These are phyloP conservation scores for Acleris emargana DNA, from an alignment of 2,888 invertebrate genomes.

Conservation along the genomic window DNA sequence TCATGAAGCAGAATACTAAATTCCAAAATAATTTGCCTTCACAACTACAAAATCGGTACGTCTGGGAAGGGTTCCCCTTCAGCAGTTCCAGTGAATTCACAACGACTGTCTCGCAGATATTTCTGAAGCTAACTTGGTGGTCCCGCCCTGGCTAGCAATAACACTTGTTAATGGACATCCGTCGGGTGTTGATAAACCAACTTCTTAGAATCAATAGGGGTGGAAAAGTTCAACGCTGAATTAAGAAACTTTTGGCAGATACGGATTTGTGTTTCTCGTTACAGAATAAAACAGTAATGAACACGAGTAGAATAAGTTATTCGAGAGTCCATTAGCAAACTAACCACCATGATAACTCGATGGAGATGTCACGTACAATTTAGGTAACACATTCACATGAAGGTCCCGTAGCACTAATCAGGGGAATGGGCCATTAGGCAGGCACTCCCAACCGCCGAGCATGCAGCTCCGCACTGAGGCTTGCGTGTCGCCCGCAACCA, in stretches of 20 bases:
- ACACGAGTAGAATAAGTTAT: background rate
- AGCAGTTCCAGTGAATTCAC: conserved; percentile 25
- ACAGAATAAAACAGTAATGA: background rate
- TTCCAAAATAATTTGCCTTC: conserved; percentile 18
- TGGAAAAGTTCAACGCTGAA: conserved; percentile 17
- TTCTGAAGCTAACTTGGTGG: conserved; percentile 44
- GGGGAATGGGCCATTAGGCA: conserved; percentile 29
- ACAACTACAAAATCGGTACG: background rate
- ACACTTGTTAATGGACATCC: conserved; percentile 64
- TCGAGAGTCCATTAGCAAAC: conserved; percentile 6
- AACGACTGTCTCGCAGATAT: conserved; percentile 39
- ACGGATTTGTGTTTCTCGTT: conserved; percentile 14
- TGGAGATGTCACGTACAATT: conserved; percentile 28
- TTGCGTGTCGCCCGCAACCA: conserved; percentile 66
- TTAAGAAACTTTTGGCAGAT: conserved; percentile 3
- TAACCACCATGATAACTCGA: conserved; percentile 25
- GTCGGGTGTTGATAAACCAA: conserved; percentile 50
- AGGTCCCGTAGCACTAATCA: conserved; percentile 32
- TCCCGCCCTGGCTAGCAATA: conserved; percentile 57
- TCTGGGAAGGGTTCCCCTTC: conserved; percentile 16
- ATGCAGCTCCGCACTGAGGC: conserved; percentile 31
- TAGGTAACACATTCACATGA: conserved; percentile 31
- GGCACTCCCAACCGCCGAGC: conserved; percentile 33
- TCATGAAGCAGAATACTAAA: conserved; percentile 11
- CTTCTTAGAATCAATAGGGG: conserved; percentile 49